Evolutionary conservation across 1,140 invertebrate genomes (phyloP).

Genomic region (Himalopsyche phryganea): DNA sequence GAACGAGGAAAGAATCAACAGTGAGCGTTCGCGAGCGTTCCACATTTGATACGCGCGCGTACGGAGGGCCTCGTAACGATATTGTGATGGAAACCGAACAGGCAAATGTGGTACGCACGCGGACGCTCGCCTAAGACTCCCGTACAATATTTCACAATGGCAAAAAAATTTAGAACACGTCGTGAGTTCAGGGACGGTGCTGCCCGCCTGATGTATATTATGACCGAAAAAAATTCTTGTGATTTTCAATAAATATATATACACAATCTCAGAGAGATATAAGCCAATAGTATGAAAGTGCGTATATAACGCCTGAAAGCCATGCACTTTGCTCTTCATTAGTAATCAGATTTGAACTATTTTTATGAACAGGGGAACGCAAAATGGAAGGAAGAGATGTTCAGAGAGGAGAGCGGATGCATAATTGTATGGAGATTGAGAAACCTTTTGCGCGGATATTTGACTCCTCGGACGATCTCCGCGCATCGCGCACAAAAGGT

Average conservation of each 20-base stretch:
- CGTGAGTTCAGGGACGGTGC: not conserved
- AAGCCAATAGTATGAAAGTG: constrained; percentile 17
- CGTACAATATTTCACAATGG: not conserved
- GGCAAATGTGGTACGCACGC: too few relatives aligned
- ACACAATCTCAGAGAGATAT: constrained; percentile 8
- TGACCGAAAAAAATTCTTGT: too few relatives aligned
- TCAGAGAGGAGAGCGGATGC: constrained; percentile 47
- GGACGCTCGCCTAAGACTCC: not conserved
- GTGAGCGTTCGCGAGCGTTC: too few relatives aligned
- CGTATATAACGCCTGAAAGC: constrained; percentile 31
- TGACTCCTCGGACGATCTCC: constrained; percentile 27
- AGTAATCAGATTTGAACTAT: constrained; percentile 3
- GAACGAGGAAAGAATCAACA: constrained; percentile 24
- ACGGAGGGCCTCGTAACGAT: too few relatives aligned
- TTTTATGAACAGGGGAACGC: not conserved
- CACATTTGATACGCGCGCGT: too few relatives aligned
- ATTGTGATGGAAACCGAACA: too few relatives aligned
- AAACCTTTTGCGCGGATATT: constrained; percentile 26
- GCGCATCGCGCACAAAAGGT: constrained; percentile 38
- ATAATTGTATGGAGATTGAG: constrained; percentile 36
- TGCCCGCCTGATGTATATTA: not conserved
- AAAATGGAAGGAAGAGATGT: too few relatives aligned
- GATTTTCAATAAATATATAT: too few relatives aligned
- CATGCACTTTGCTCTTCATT: constrained; percentile 24
- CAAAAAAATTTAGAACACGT: not conserved